A percentile compares a stretch with the other conserved stretches of the same genome.
Conservation (phyloP, 53 echinoderm and acorn worm genomes). For the Temnopleurus reevesii region DNA sequence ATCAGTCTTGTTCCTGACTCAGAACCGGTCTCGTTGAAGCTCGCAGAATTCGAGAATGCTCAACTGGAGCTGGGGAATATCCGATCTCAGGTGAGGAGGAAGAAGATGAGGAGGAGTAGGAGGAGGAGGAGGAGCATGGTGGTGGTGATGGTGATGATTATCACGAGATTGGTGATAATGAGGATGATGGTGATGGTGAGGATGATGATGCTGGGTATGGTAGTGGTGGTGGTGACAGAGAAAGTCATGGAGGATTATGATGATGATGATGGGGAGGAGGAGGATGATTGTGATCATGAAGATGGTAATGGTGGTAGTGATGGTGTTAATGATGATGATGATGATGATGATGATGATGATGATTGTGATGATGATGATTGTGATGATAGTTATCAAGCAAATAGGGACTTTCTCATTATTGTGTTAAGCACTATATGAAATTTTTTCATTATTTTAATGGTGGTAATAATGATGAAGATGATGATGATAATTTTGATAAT, state of each 20-base stretch:
- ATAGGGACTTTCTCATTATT: no score
- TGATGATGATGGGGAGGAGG: neutral
- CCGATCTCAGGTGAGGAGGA: neutral
- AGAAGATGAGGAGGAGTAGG: no score
- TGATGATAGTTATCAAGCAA: no score
- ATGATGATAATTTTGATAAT: no score
- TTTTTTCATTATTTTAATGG: no score
- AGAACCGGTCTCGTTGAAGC: slow-evolving; percentile 23
- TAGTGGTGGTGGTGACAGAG: neutral
- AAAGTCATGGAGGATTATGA: neutral
- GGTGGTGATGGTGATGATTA: neutral
- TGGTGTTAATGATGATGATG: neutral
- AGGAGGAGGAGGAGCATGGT: neutral
- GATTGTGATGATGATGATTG: no score
- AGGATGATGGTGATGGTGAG: neutral
- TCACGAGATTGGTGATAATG: no score
- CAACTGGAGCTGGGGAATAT: slow-evolving; percentile 8
- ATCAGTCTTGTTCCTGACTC: slow-evolving; percentile 54
- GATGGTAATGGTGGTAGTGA: no score
- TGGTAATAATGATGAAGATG: no score
- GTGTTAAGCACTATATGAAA: no score
- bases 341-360: neutral
- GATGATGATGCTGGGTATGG: neutral
- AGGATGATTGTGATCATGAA: neutral
- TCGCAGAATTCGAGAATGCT: slow-evolving; percentile 15